phyloP scores from a whole-genome alignment of 2,113 vertebrate species.

The Platichthys stellatus region DNA sequence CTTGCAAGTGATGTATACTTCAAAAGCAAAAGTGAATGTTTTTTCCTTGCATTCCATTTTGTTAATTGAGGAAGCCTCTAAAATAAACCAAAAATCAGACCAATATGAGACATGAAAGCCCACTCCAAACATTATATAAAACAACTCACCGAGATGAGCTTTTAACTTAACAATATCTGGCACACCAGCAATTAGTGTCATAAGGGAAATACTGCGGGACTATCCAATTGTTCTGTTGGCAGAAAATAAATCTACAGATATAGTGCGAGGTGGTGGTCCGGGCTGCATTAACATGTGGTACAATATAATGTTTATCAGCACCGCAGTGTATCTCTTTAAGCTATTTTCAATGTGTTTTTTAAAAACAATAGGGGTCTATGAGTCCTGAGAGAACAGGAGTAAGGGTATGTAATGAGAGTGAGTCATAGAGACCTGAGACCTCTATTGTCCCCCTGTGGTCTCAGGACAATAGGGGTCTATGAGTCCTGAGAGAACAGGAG shows the following conservation, averaged over 20 bases:
- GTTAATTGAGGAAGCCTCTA: too few species aligned
- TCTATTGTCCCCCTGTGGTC: too few species aligned
- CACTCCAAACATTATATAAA: neutral
- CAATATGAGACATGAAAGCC: too few species aligned
- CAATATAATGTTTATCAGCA: constrained; percentile 18
- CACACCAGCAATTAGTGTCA: neutral
- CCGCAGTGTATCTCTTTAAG: neutral
- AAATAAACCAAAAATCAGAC: too few species aligned
- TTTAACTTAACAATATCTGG: neutral
- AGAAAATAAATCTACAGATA: neutral
- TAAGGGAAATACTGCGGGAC: neutral
- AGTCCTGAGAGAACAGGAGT: constrained; percentile 7
- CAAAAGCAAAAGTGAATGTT: too few species aligned
- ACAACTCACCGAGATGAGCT: neutral
- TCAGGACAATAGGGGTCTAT: neutral
- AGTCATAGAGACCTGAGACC: too few species aligned
- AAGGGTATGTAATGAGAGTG: constrained; percentile 1
- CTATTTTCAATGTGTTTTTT: constrained; percentile 22
- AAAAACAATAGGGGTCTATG: neutral
- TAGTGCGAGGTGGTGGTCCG: neutral
- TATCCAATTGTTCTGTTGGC: neutral
- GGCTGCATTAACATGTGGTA: neutral
- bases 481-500: constrained; percentile 10
- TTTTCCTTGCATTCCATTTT: too few species aligned
- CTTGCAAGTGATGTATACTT: too few species aligned